A percentile compares a stretch with the other conserved stretches of the same genome.
These are phyloP conservation scores for Trissonchulus sp. DNA, from an alignment of 2,888 invertebrate species.

Conservation along the genomic window DNA sequence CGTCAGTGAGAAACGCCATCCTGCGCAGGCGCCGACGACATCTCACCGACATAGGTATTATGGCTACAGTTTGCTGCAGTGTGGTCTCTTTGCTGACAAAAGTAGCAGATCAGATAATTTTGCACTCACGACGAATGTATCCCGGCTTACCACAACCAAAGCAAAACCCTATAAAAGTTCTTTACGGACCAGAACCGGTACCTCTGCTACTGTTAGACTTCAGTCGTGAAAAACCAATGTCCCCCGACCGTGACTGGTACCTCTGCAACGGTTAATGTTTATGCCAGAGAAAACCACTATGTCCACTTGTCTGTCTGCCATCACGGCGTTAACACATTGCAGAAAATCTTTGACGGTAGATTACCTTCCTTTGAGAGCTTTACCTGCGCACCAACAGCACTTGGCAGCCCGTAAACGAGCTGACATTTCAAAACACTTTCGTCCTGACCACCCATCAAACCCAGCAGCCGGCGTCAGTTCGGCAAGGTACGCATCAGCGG, in stretches of 20 bases:
- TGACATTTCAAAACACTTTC: conserved; percentile 6
- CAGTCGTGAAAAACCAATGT: neutral
- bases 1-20: no score
- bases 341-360: neutral
- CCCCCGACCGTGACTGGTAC: no score
- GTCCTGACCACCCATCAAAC: neutral
- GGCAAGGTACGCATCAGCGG: conserved; percentile 1
- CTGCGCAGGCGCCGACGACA: no score
- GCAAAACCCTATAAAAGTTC: neutral
- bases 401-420: neutral
- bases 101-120: neutral
- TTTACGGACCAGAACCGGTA: neutral
- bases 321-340: neutral
- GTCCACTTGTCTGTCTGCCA: neutral
- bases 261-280: neutral
- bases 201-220: neutral
- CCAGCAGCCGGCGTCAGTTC: neutral
- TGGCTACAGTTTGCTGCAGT: neutral
- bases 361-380: neutral
- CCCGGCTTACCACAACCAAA: conserved; percentile 10
- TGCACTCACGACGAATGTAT: neutral
- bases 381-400: neutral
- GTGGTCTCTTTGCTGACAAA: conserved; percentile 1
- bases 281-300: neutral
- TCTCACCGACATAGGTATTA: neutral